phyloP scores from a whole-genome alignment of 2,888 invertebrate genomes.

The Pollenia griseotomentosa region DNA sequence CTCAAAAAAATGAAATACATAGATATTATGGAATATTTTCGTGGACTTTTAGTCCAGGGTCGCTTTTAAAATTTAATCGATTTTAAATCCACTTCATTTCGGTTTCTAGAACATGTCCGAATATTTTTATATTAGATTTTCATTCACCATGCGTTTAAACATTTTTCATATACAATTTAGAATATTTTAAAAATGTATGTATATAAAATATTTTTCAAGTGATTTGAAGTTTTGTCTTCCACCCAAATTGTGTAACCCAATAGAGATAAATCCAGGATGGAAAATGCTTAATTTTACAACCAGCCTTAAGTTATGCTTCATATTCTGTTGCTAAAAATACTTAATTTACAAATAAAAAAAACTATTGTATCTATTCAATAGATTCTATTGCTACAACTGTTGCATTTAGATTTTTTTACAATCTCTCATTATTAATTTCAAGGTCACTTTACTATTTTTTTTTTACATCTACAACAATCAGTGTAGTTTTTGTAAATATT shows the following conservation, averaged over 20 bases:
- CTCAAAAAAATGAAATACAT: too few relatives aligned
- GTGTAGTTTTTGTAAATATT: slow-evolving; percentile 15
- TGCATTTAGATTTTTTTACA: slow-evolving; percentile 11
- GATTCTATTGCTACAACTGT: slow-evolving; percentile 1
- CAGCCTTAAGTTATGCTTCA: slow-evolving; percentile 42
- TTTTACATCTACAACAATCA: slow-evolving; percentile 39
- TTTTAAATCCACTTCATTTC: too few relatives aligned
- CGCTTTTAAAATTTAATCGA: too few relatives aligned
- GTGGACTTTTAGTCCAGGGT: too few relatives aligned
- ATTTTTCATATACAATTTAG: too few relatives aligned
- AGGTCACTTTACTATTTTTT: slow-evolving; percentile 55
- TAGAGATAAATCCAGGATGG: not conserved
- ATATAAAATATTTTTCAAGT: too few relatives aligned
- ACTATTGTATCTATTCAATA: not conserved
- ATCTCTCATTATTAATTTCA: slow-evolving; percentile 48
- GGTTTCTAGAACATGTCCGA: too few relatives aligned
- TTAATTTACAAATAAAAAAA: not conserved
- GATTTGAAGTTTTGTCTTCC: too few relatives aligned
- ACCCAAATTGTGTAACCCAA: not conserved
- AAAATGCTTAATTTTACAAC: not conserved
- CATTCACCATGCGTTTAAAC: too few relatives aligned
- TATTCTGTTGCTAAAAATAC: not conserved
- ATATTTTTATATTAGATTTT: too few relatives aligned
- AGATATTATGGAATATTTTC: too few relatives aligned
- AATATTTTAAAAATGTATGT: too few relatives aligned